Conservation (phyloP, 2,113 vertebrate genomes). For the Colius striatus region DNA sequence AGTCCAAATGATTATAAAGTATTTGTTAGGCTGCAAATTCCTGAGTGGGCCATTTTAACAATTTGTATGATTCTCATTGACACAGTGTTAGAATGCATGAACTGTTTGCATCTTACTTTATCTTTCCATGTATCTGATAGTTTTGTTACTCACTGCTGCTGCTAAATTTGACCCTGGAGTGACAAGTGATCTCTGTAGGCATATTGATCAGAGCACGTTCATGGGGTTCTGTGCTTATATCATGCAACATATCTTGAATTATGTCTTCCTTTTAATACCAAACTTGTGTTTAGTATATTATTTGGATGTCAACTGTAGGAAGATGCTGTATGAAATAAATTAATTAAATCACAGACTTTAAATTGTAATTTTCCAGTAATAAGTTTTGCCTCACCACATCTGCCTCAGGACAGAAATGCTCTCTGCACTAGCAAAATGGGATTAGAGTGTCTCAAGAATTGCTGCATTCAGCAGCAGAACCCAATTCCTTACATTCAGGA, state of each 20-base stretch:
- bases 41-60: not conserved
- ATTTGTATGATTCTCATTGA: not conserved
- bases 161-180: not conserved
- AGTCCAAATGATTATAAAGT: not conserved
- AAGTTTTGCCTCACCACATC: not conserved
- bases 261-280: not conserved
- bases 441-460: not conserved
- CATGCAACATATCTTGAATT: not conserved
- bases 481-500: not conserved
- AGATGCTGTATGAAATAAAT: not conserved
- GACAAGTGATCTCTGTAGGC: not conserved
- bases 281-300: not conserved
- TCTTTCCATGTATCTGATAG: not conserved
- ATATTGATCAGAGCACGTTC: not conserved
- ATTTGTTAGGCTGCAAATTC: not conserved
- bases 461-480: not conserved
- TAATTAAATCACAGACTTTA: not conserved
- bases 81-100: not conserved
- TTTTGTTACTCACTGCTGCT: not conserved
- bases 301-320: not conserved
- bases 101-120: not conserved
- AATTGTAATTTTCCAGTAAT: not conserved
- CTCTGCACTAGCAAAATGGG: not conserved
- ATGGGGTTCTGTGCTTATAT: not conserved
- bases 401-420: not conserved